A percentile compares a stretch with the other conserved stretches of the same genome.
Conservation (phyloP, 1,140 invertebrate species). For the Aphaenogaster floridana region DNA sequence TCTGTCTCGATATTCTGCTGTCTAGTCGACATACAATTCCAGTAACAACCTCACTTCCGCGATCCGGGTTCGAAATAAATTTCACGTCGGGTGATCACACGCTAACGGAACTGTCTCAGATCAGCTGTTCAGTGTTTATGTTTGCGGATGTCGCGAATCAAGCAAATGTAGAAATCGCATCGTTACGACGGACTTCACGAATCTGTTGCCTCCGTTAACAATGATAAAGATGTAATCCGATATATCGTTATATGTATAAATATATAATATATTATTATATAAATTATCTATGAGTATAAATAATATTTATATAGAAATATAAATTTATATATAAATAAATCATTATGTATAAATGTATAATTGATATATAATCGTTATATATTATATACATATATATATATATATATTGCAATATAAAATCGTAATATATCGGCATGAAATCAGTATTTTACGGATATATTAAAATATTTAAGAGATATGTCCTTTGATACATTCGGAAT, state of each 20-base stretch:
- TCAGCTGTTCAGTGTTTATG: conserved; percentile 36
- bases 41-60: conserved; percentile 11
- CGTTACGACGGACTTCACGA: not conserved
- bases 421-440: no score
- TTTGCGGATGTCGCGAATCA: not conserved
- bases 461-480: not conserved
- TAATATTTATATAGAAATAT: no score
- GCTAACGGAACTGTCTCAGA: conserved; percentile 38
- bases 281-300: not conserved
- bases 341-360: no score
- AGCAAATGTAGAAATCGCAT: not conserved
- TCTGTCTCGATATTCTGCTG: conserved; percentile 1
- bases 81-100: conserved; percentile 29
- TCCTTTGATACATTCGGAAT: no score
- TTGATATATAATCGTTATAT: no score
- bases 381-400: no score
- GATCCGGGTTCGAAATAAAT: conserved; percentile 61
- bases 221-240: not conserved
- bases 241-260: not conserved
- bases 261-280: not conserved
- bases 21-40: conserved; percentile 45
- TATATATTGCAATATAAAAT: no score
- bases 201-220: not conserved
- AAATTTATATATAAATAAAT: no score
- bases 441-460: no score